Evolutionary conservation across 2,113 vertebrate species (phyloP).

Genomic region (Poecile atricapillus): DNA sequence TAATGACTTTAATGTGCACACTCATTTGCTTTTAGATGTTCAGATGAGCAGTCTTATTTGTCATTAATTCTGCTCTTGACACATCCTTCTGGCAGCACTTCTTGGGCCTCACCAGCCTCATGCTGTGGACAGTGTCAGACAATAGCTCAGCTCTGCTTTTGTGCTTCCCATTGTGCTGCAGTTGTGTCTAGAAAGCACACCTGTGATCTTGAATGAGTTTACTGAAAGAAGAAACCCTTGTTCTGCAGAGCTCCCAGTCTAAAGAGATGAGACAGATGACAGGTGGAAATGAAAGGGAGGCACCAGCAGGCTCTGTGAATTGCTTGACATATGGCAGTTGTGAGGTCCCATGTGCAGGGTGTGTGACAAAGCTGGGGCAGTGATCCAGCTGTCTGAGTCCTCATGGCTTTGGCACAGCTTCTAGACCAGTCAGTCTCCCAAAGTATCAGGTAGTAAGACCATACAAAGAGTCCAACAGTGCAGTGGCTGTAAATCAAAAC

Average conservation of each 20-base stretch:
- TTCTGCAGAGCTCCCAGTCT: background rate
- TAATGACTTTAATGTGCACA: background rate
- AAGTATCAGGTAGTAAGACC: background rate
- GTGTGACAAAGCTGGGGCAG: background rate
- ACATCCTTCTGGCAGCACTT: background rate
- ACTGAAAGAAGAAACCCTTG: background rate
- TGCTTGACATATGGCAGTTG: background rate
- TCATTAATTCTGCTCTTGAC: background rate
- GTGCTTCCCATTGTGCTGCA: background rate
- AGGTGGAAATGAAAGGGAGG: background rate
- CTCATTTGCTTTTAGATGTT: background rate
- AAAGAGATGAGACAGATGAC: background rate
- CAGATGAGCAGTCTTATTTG: background rate
- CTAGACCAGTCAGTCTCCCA: background rate
- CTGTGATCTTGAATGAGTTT: background rate
- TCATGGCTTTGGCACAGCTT: background rate
- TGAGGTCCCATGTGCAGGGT: background rate
- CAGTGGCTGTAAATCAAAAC: background rate
- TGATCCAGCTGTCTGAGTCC: background rate
- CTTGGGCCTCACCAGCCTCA: background rate
- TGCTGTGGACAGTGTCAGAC: background rate
- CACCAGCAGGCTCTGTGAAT: background rate
- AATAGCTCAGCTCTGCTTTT: background rate
- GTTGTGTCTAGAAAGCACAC: background rate
- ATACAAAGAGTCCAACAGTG: background rate